Evolutionary conservation across 2,888 invertebrate genomes (phyloP).

Genomic region (Syritta pipiens): DNA sequence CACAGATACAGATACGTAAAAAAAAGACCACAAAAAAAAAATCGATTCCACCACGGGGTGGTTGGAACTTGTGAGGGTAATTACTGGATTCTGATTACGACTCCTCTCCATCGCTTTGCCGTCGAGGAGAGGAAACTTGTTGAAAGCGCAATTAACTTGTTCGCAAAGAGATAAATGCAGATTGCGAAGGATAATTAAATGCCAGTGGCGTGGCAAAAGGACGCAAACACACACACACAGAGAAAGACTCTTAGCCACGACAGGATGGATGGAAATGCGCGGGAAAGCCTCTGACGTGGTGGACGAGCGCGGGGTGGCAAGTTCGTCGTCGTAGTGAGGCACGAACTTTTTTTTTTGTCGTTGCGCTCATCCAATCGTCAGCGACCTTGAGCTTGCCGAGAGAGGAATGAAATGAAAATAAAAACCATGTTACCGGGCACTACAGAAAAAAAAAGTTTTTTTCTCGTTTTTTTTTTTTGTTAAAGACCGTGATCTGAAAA

Average conservation of each 20-base stretch:
- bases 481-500: slow-evolving; percentile 46
- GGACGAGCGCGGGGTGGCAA: not conserved
- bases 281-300: slow-evolving; percentile 29
- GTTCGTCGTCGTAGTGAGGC: slow-evolving; percentile 6
- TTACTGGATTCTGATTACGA: slow-evolving; percentile 58
- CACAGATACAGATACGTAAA: too few relatives aligned
- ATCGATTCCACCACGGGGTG: slow-evolving; percentile 59
- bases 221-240: not conserved
- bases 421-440: slow-evolving; percentile 31
- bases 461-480: not conserved
- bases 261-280: slow-evolving; percentile 49
- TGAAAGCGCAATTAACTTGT: slow-evolving; percentile 69
- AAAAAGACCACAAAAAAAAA: too few relatives aligned
- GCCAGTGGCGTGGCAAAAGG: slow-evolving; percentile 26
- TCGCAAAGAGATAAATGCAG: slow-evolving; percentile 58
- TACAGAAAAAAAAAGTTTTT: slow-evolving; percentile 11
- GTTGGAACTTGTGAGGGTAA: slow-evolving; percentile 62
- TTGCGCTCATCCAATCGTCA: slow-evolving; percentile 41
- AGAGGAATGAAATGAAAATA: slow-evolving; percentile 18
- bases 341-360: slow-evolving; percentile 39
- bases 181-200: slow-evolving; percentile 64
- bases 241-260: too few relatives aligned
- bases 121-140: slow-evolving; percentile 55
- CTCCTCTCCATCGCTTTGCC: slow-evolving; percentile 27
- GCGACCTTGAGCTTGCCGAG: slow-evolving; percentile 56